These are phyloP conservation scores for Helicoverpa armigera DNA, from an alignment of 1,140 invertebrate species.

Conservation along the genomic window DNA sequence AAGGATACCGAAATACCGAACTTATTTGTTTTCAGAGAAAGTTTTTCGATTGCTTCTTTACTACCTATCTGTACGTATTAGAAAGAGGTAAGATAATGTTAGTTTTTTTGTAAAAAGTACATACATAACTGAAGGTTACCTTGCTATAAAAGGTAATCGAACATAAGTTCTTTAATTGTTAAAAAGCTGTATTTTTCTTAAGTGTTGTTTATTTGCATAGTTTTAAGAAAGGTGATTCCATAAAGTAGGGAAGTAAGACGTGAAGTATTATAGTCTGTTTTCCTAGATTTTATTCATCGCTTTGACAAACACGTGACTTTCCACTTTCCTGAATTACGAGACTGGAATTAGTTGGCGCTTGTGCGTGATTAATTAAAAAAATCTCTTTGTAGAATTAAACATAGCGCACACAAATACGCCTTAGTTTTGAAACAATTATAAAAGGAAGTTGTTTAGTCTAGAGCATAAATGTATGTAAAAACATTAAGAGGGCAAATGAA, in stretches of 20 bases:
- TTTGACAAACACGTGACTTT: conserved; percentile 1
- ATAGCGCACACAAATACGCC: not conserved
- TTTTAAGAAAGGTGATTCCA: too few relatives aligned
- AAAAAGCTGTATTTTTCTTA: too few relatives aligned
- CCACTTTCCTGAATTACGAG: conserved; percentile 1
- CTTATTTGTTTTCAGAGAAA: conserved; percentile 6
- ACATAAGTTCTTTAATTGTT: too few relatives aligned
- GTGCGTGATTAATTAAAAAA: conserved; percentile 25
- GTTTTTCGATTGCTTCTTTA: not conserved
- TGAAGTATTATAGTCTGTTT: not conserved
- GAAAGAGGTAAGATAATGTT: too few relatives aligned
- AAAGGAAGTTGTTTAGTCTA: not conserved
- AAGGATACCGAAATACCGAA: conserved; percentile 14
- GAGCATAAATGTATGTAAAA: not conserved
- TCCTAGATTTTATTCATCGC: not conserved
- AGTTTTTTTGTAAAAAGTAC: too few relatives aligned
- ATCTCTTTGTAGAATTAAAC: not conserved
- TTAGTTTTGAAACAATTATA: not conserved
- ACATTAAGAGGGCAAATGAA: not conserved
- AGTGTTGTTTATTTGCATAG: not conserved
- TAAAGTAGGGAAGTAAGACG: too few relatives aligned
- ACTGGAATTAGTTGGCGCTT: conserved; percentile 1
- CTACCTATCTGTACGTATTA: too few relatives aligned
- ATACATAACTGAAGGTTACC: too few relatives aligned
- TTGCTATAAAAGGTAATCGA: too few relatives aligned